Percentiles rank a stretch among this genome's conserved stretches.
These are phyloP conservation scores for Battus philenor DNA, from an alignment of 1,140 invertebrate species.

Conservation along the genomic window DNA sequence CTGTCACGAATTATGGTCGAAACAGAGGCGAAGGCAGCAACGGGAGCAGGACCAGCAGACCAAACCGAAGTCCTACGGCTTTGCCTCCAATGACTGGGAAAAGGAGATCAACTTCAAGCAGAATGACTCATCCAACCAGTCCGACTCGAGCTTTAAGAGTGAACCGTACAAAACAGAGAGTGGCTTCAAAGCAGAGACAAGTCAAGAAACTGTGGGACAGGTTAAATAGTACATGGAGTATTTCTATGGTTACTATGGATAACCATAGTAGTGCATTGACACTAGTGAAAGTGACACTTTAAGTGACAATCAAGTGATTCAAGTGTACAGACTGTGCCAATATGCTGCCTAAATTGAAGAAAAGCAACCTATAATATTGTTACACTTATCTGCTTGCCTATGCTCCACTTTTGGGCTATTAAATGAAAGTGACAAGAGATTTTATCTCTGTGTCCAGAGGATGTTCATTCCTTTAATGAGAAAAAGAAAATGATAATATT, in stretches of 20 bases:
- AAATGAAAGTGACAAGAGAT: too few species aligned
- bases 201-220: conserved; percentile 48
- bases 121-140: conserved; percentile 30
- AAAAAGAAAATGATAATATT: too few species aligned
- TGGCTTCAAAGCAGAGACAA: conserved; percentile 42
- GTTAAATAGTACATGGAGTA: conserved; percentile 61
- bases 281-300: conserved; percentile 22
- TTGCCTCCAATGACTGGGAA: conserved; percentile 22
- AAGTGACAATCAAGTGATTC: neutral
- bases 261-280: conserved; percentile 22
- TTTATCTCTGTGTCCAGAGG: too few species aligned
- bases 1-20: conserved; percentile 99
- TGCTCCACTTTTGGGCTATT: too few species aligned
- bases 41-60: conserved; percentile 83
- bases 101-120: conserved; percentile 34
- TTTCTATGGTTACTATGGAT: conserved; percentile 38
- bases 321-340: neutral
- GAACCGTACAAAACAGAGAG: conserved; percentile 40
- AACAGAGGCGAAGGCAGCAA: conserved; percentile 89
- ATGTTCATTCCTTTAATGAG: too few species aligned
- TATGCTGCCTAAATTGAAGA: too few species aligned
- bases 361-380: too few species aligned
- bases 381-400: too few species aligned
- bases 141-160: conserved; percentile 40
- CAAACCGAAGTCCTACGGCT: conserved; percentile 49